phyloP scores from a whole-genome alignment of 2,113 vertebrate species.

The Anhinga rufa region DNA sequence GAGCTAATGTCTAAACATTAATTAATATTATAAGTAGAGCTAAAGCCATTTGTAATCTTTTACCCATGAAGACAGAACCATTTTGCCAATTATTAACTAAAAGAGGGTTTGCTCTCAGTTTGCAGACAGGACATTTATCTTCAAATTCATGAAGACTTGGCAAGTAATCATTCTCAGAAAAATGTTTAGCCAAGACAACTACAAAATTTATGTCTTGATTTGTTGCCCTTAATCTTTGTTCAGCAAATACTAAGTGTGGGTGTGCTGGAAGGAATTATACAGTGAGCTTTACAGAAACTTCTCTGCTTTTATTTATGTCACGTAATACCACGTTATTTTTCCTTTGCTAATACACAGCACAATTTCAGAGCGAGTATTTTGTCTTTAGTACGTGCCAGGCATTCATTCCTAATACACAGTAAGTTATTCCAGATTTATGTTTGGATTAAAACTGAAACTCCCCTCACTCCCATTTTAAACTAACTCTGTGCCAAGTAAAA shows the following conservation, averaged over 20 bases:
- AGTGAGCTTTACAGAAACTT: conserved; percentile 26
- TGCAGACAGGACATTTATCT: conserved; percentile 36
- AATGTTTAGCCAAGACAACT: conserved; percentile 32
- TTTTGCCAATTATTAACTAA: conserved; percentile 36
- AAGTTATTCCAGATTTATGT: conserved; percentile 52
- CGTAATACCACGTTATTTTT: conserved; percentile 37
- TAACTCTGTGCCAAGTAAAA: conserved; percentile 33
- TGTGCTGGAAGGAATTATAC: conserved; percentile 42
- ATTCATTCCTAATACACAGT: conserved; percentile 35
- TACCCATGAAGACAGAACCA: not conserved
- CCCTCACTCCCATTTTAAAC: conserved; percentile 29
- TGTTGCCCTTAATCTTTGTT: conserved; percentile 49
- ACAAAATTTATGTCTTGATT: conserved; percentile 44
- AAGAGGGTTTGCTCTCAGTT: not conserved
- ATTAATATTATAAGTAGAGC: not conserved
- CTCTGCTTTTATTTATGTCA: conserved; percentile 50
- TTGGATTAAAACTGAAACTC: conserved; percentile 44
- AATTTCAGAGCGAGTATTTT: conserved; percentile 26
- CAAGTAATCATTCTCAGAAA: conserved; percentile 29
- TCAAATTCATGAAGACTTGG: conserved; percentile 42
- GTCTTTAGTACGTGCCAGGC: conserved; percentile 16
- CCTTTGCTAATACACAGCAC: conserved; percentile 40
- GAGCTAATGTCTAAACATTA: not conserved
- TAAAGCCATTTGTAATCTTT: not conserved
- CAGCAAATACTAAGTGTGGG: conserved; percentile 49